Evolutionary conservation across 2,888 invertebrate species (phyloP).

Genomic region (Dryococelus australis): DNA sequence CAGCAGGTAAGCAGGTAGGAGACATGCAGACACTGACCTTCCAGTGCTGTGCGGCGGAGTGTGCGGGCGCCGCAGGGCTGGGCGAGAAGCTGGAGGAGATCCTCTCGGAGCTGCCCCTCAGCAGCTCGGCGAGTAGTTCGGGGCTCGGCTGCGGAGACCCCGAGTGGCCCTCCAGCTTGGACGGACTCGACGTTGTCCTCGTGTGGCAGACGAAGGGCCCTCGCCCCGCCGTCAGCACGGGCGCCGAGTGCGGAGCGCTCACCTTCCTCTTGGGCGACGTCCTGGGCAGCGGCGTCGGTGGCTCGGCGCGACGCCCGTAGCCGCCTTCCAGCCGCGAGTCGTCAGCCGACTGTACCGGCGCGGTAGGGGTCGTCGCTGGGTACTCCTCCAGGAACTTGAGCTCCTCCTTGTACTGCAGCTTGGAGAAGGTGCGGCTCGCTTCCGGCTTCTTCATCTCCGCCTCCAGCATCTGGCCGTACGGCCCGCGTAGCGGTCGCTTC

Average conservation of each 20-base stretch:
- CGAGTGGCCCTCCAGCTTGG: slow-evolving; percentile 71
- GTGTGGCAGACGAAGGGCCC: slow-evolving; percentile 71
- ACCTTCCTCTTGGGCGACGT: slow-evolving; percentile 67
- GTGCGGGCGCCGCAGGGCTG: neutral
- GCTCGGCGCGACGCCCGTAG: slow-evolving; percentile 38
- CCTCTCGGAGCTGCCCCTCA: slow-evolving; percentile 82
- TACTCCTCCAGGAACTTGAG: slow-evolving; percentile 64
- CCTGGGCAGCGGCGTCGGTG: slow-evolving; percentile 31
- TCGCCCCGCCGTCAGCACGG: slow-evolving; percentile 48
- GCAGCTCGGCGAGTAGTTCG: slow-evolving; percentile 77
- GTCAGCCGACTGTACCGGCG: slow-evolving; percentile 62
- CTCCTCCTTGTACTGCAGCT: slow-evolving; percentile 65
- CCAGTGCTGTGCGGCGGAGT: slow-evolving; percentile 34
- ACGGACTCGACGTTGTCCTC: slow-evolving; percentile 80
- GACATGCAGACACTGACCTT: slow-evolving; percentile 34
- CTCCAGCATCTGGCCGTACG: slow-evolving; percentile 81
- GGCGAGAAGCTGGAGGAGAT: slow-evolving; percentile 59
- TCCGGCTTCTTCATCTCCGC: slow-evolving; percentile 79
- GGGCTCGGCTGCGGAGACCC: slow-evolving; percentile 63
- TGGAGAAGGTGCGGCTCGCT: slow-evolving; percentile 54
- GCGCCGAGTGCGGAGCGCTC: slow-evolving; percentile 62
- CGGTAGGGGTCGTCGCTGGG: slow-evolving; percentile 31
- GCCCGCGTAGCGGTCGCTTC: slow-evolving; percentile 77
- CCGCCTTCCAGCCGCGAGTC: slow-evolving; percentile 57
- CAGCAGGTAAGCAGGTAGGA: neutral